Conservation (phyloP, 1,140 invertebrate genomes). For the Bacillus rossius region DNA sequence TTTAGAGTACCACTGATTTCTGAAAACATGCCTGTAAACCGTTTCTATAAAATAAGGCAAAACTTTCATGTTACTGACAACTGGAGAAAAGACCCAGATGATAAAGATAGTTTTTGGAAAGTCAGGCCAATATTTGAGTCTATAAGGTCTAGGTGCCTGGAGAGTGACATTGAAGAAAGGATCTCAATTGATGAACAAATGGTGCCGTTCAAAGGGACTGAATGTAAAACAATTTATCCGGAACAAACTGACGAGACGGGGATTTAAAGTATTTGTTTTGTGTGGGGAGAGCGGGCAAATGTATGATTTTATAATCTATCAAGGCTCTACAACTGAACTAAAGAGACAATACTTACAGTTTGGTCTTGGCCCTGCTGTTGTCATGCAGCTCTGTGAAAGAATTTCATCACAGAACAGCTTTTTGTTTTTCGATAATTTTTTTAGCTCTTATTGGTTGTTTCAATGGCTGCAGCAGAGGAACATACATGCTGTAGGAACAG, state of each 20-base stretch:
- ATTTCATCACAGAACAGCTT: constrained; percentile 16
- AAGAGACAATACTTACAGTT: neutral
- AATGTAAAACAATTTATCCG: constrained; percentile 17
- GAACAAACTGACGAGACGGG: constrained; percentile 7
- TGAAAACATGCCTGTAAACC: constrained; percentile 2
- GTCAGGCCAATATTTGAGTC: constrained; percentile 16
- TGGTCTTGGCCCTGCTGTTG: constrained; percentile 15
- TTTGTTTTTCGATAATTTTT: constrained; percentile 21
- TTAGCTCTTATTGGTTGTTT: constrained; percentile 16
- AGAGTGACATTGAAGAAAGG: constrained; percentile 18
- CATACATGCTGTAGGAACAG: constrained; percentile 16
- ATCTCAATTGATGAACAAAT: constrained; percentile 12
- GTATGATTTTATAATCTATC: constrained; percentile 19
- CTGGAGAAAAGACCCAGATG: neutral
- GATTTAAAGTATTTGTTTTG: constrained; percentile 11
- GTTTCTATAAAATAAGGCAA: constrained; percentile 14
- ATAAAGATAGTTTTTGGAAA: constrained; percentile 18
- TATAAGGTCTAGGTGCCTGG: neutral
- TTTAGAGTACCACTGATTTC: constrained; percentile 1
- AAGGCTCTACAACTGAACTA: constrained; percentile 9
- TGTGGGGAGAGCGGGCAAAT: constrained; percentile 7
- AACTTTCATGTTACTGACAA: constrained; percentile 18
- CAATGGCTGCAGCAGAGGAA: constrained; percentile 3
- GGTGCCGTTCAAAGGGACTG: constrained; percentile 8
- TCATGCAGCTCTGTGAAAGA: constrained; percentile 9